Percentiles rank a stretch among this genome's conserved stretches.
phyloP scores from a whole-genome alignment of 37 sponge, comb jelly and placozoan genomes.

The Petrosia ficiformis region DNA sequence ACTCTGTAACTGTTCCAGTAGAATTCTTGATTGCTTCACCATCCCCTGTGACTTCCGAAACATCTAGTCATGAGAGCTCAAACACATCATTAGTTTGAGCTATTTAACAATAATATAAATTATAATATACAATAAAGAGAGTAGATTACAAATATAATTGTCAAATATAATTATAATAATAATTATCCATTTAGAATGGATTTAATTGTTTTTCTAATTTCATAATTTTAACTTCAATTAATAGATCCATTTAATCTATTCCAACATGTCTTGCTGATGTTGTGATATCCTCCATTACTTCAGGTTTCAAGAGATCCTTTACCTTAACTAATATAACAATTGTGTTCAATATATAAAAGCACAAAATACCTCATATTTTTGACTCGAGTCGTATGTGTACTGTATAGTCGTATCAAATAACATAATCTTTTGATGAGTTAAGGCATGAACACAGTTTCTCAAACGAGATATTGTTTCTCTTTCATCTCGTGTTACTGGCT shows the following conservation, averaged over 20 bases:
- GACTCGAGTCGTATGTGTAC: constrained; percentile 88
- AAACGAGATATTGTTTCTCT: constrained; percentile 95
- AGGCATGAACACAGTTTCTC: constrained; percentile 86
- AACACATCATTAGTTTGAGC: too few species aligned
- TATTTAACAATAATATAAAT: too few species aligned
- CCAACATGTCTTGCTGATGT: constrained; percentile 50
- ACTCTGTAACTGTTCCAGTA: neutral
- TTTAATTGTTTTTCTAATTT: too few species aligned
- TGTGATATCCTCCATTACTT: constrained; percentile 73
- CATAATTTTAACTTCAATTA: too few species aligned
- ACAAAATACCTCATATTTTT: constrained; percentile 70
- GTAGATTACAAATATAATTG: too few species aligned
- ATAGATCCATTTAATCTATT: too few species aligned
- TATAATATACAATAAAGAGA: too few species aligned
- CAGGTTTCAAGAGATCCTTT: constrained; percentile 72
- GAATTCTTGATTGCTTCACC: neutral
- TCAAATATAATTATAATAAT: too few species aligned
- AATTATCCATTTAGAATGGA: too few species aligned
- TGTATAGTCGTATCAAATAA: constrained; percentile 92
- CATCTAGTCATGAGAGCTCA: neutral
- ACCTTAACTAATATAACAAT: constrained; percentile 33
- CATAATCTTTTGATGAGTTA: constrained; percentile 58
- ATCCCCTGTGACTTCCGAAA: neutral
- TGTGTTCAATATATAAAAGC: too few species aligned
- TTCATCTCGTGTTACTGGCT: constrained; percentile 62